Evolutionary conservation across 1,140 invertebrate species (phyloP).

Genomic region (Drosophila simulans): DNA sequence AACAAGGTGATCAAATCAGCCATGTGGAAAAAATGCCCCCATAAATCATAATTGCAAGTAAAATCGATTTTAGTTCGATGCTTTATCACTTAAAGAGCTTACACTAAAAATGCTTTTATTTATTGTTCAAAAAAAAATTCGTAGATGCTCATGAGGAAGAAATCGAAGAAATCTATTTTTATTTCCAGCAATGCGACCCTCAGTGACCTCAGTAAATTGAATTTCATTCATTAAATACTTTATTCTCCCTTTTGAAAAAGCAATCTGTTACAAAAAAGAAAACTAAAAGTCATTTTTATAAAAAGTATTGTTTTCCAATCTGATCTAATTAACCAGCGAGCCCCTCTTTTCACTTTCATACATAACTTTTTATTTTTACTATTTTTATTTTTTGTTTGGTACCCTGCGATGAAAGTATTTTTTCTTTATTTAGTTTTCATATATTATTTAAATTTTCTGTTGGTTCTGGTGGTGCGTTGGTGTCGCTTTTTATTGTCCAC

Average conservation of each 20-base stretch:
- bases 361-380: background rate
- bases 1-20: constrained; percentile 1
- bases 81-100: constrained; percentile 20
- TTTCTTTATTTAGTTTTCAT: constrained; percentile 6
- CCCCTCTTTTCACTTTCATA: background rate
- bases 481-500: constrained; percentile 52
- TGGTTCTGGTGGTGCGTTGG: constrained; percentile 31
- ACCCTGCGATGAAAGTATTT: background rate
- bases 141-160: background rate
- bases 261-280: no score
- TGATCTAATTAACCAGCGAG: no score
- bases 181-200: constrained; percentile 2
- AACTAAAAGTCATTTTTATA: no score
- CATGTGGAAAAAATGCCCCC: constrained; percentile 12
- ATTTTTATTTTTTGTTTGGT: background rate
- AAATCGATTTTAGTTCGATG: constrained; percentile 12
- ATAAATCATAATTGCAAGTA: background rate
- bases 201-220: constrained; percentile 30
- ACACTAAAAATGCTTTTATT: constrained; percentile 17
- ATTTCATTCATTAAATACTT: background rate
- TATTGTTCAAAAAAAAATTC: background rate
- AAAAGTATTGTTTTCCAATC: no score
- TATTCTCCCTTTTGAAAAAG: background rate
- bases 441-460: constrained; percentile 1
- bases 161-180: constrained; percentile 26